phyloP scores from a whole-genome alignment of 2,888 invertebrate species.

The Pandemis heparana region DNA sequence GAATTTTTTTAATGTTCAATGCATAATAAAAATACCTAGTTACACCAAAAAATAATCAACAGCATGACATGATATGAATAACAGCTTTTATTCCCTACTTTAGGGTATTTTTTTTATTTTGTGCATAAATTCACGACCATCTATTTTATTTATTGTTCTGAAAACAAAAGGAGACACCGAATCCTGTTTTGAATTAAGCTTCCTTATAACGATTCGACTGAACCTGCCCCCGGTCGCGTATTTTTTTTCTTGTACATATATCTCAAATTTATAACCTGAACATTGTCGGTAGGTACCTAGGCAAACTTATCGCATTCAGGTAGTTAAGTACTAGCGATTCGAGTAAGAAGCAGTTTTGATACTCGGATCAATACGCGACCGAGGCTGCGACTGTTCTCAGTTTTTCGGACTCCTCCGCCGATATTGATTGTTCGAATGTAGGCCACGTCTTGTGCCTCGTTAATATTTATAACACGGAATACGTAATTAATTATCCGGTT shows the following conservation, averaged over 20 bases:
- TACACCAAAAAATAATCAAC: no score
- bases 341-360: constrained; percentile 27
- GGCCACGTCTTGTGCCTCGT: constrained; percentile 70
- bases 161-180: neutral
- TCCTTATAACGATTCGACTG: neutral
- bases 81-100: neutral
- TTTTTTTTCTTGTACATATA: constrained; percentile 5
- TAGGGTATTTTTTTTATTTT: neutral
- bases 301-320: constrained; percentile 5
- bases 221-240: neutral
- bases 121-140: neutral
- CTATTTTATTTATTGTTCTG: neutral
- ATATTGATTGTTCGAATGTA: constrained; percentile 74
- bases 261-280: neutral
- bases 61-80: neutral
- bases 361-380: constrained; percentile 56
- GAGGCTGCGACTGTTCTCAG: constrained; percentile 56
- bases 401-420: constrained; percentile 59
- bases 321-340: constrained; percentile 9
- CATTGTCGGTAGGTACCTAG: neutral
- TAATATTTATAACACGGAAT: constrained; percentile 65
- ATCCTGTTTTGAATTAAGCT: neutral
- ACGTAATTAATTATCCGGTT: constrained; percentile 52
- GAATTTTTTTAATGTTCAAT: neutral
- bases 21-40: neutral